Conservation (phyloP, 1,140 invertebrate species). For the Hydropsyche tenuis region DNA sequence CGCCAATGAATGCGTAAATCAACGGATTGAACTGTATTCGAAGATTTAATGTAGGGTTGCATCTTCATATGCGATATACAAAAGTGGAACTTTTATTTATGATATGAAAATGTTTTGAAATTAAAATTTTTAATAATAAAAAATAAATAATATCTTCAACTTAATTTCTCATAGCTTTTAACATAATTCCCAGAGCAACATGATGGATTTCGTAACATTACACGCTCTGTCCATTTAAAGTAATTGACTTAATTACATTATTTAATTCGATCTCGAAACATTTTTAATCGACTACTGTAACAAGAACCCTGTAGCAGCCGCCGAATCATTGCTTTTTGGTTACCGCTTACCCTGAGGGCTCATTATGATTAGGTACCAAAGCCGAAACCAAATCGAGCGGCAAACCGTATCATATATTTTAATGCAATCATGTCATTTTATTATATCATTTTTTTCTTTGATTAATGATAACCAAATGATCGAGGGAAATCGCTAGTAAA, state of each 20-base stretch:
- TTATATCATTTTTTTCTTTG: not conserved
- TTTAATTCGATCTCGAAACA: too few relatives aligned
- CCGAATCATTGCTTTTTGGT: slow-evolving; percentile 37
- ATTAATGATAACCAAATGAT: not conserved
- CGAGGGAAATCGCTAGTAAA: not conserved
- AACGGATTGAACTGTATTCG: not conserved
- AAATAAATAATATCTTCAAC: too few relatives aligned
- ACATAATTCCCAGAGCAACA: too few relatives aligned
- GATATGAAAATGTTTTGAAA: too few relatives aligned
- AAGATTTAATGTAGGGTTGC: not conserved
- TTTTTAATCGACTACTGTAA: too few relatives aligned
- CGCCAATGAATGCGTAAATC: slow-evolving; percentile 36
- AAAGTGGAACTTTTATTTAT: too few relatives aligned
- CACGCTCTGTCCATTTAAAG: too few relatives aligned
- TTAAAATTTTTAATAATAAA: too few relatives aligned
- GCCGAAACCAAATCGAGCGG: slow-evolving; percentile 14
- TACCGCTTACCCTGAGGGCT: slow-evolving; percentile 41
- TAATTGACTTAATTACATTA: too few relatives aligned
- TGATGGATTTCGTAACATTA: too few relatives aligned
- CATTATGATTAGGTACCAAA: slow-evolving; percentile 45
- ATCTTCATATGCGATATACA: too few relatives aligned
- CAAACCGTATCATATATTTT: slow-evolving; percentile 24
- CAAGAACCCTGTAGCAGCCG: slow-evolving; percentile 4
- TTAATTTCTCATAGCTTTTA: too few relatives aligned
- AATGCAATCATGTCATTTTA: slow-evolving; percentile 10